These are phyloP conservation scores for Calameuta filiformis DNA, from an alignment of 2,888 invertebrate species.

Conservation along the genomic window DNA sequence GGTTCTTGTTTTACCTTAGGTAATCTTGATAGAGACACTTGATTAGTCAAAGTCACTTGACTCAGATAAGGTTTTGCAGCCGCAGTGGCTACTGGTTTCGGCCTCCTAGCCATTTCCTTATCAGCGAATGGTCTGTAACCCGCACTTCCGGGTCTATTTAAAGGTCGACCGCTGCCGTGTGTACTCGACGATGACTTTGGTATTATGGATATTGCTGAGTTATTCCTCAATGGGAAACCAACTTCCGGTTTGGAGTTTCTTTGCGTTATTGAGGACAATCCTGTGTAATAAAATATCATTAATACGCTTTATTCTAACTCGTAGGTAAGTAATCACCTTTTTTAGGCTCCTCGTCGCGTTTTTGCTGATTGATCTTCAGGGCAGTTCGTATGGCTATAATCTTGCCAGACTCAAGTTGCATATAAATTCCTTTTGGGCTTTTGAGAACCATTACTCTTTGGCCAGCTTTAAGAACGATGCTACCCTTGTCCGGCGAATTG, in stretches of 20 bases:
- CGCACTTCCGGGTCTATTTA: slow-evolving; percentile 46
- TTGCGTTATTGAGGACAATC: slow-evolving; percentile 37
- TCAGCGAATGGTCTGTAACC: slow-evolving; percentile 58
- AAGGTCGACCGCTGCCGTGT: slow-evolving; percentile 36
- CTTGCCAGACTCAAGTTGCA: slow-evolving; percentile 93
- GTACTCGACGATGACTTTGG: slow-evolving; percentile 56
- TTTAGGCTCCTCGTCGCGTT: slow-evolving; percentile 65
- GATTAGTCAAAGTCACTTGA: slow-evolving; percentile 56
- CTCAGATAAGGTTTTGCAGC: slow-evolving; percentile 58
- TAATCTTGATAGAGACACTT: slow-evolving; percentile 57
- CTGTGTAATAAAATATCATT: slow-evolving; percentile 26
- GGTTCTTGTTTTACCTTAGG: slow-evolving; percentile 56
- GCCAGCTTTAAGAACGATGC: slow-evolving; percentile 91
- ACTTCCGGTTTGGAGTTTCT: slow-evolving; percentile 48
- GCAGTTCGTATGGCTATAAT: slow-evolving; percentile 91
- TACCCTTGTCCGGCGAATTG: slow-evolving; percentile 88
- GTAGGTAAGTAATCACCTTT: slow-evolving; percentile 50
- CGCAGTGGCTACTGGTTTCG: slow-evolving; percentile 57
- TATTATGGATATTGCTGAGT: slow-evolving; percentile 65
- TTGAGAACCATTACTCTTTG: slow-evolving; percentile 95
- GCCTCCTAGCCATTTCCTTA: slow-evolving; percentile 53
- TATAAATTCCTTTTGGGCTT: slow-evolving; percentile 95
- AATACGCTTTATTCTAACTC: neutral
- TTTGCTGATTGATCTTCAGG: slow-evolving; percentile 74
- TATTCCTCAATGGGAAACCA: slow-evolving; percentile 62